Conservation (phyloP, 2,797 vertebrate genomes). For the Takifugu rubripes region DNA sequence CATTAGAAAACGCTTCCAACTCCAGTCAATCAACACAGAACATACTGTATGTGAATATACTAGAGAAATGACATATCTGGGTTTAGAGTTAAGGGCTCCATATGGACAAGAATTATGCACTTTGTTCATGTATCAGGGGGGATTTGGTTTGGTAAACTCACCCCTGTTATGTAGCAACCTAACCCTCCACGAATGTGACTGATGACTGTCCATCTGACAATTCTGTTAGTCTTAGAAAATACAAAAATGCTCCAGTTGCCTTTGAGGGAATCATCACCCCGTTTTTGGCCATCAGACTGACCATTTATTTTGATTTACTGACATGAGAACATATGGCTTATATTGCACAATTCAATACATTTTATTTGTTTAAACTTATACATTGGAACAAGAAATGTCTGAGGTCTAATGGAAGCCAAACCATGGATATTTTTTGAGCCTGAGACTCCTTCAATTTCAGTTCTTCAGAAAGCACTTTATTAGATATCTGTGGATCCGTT, state of each 20-base stretch:
- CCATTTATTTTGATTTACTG: slow-evolving; percentile 52
- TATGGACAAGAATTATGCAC: not conserved
- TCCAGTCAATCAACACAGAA: no score
- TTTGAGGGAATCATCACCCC: slow-evolving; percentile 29
- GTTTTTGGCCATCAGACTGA: slow-evolving; percentile 22
- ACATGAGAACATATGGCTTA: slow-evolving; percentile 28
- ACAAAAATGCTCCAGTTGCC: slow-evolving; percentile 24
- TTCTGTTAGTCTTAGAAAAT: slow-evolving; percentile 23
- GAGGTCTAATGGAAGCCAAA: slow-evolving; percentile 18
- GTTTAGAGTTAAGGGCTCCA: not conserved
- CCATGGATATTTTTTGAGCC: slow-evolving; percentile 1
- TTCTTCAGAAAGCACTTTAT: slow-evolving; percentile 39
- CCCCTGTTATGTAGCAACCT: slow-evolving; percentile 3
- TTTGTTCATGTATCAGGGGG: not conserved
- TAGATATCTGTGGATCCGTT: slow-evolving; percentile 26
- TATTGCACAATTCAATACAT: no score
- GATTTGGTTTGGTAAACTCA: slow-evolving; percentile 6
- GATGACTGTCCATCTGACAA: slow-evolving; percentile 23
- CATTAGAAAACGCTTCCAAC: no score
- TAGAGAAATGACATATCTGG: not conserved
- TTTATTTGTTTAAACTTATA: slow-evolving; percentile 19
- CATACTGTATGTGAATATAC: not conserved
- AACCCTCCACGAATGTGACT: slow-evolving; percentile 6
- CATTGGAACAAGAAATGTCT: slow-evolving; percentile 2
- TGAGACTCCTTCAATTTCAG: slow-evolving; percentile 3